Conservation (phyloP, 2,113 vertebrate genomes). For the Ariopsis seemanni region DNA sequence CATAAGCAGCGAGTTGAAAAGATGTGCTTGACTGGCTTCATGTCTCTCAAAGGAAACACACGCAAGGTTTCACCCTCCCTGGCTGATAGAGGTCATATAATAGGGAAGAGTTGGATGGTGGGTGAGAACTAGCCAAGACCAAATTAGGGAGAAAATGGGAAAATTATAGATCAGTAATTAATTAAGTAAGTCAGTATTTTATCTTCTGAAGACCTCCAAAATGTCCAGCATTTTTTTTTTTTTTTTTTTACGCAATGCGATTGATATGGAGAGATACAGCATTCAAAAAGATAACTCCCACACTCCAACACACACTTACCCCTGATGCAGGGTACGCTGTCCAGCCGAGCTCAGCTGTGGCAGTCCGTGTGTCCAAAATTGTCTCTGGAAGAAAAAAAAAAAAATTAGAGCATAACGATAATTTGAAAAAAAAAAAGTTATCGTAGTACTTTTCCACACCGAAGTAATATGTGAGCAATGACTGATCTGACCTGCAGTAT, state of each 20-base stretch:
- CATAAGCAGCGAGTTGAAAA: not conserved
- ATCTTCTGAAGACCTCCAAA: not conserved
- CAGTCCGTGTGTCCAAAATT: conserved; percentile 95
- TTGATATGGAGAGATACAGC: not conserved
- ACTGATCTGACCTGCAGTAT: not conserved
- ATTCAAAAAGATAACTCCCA: not conserved
- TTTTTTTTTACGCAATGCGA: no score
- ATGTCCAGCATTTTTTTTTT: no score
- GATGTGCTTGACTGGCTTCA: not conserved
- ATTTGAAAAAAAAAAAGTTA: not conserved
- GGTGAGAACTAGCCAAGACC: not conserved
- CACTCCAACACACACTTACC: conserved; percentile 77
- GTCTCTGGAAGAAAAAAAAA: conserved; percentile 79
- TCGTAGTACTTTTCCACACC: not conserved
- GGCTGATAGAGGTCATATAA: not conserved
- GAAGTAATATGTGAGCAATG: not conserved
- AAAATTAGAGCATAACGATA: not conserved
- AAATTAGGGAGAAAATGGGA: not conserved
- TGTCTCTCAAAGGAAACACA: not conserved
- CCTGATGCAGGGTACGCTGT: conserved; percentile 94
- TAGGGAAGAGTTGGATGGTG: not conserved
- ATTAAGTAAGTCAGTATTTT: not conserved
- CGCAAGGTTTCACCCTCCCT: not conserved
- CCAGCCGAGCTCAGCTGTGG: conserved; percentile 97
- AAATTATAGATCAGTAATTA: no score